Percentiles rank a stretch among this genome's conserved stretches.
These are phyloP conservation scores for Diaphora mendica DNA, from an alignment of 2,888 invertebrate species.

Conservation along the genomic window DNA sequence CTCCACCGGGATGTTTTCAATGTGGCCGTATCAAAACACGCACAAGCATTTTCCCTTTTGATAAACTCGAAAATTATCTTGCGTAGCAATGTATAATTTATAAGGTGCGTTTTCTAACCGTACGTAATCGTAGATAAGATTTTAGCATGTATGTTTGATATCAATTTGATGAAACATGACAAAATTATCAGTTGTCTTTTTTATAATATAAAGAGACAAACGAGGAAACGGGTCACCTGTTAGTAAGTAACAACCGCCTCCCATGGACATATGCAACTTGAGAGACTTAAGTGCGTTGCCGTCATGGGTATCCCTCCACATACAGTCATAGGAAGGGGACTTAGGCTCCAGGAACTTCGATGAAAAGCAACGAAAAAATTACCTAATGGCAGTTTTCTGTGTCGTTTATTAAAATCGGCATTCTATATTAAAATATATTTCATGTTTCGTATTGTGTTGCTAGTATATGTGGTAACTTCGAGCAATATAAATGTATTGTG, in stretches of 20 bases:
- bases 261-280: no score
- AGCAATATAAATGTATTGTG: slow-evolving; percentile 13
- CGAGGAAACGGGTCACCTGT: no score
- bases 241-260: no score
- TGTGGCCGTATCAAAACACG: slow-evolving; percentile 29
- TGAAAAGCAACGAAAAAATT: no score
- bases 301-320: no score
- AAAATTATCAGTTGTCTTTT: neutral
- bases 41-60: slow-evolving; percentile 43
- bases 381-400: neutral
- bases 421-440: slow-evolving; percentile 8
- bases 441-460: neutral
- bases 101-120: no score
- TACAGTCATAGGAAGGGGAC: no score
- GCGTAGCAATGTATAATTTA: slow-evolving; percentile 37
- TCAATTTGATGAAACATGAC: slow-evolving; percentile 20
- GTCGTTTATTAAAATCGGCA: neutral
- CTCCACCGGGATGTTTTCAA: slow-evolving; percentile 22
- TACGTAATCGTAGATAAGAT: no score
- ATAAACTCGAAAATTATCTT: slow-evolving; percentile 38
- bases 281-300: no score
- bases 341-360: no score
- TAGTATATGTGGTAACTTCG: neutral
- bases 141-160: neutral
- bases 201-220: no score